Conservation (phyloP, 2,888 invertebrate genomes). For the Drosophila peninsularis region DNA sequence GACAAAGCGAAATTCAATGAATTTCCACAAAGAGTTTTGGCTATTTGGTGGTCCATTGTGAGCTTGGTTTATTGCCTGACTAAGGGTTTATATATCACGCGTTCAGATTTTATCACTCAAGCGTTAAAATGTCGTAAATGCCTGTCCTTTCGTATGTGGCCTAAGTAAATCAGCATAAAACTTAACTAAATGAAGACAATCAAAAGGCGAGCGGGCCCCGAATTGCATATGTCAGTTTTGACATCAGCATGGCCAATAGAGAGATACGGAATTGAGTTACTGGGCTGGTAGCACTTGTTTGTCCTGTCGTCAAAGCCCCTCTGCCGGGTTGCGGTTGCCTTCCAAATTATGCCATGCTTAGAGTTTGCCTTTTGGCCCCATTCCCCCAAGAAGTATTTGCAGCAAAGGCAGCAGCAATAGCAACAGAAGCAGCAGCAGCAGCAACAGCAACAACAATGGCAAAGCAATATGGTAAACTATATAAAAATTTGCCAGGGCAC, state of each 20-base stretch:
- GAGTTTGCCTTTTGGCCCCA: slow-evolving; percentile 70
- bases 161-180: slow-evolving; percentile 79
- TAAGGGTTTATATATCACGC: slow-evolving; percentile 47
- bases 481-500: slow-evolving; percentile 64
- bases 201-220: slow-evolving; percentile 62
- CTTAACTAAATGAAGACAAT: slow-evolving; percentile 77
- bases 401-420: slow-evolving; percentile 34
- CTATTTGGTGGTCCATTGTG: slow-evolving; percentile 45
- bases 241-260: slow-evolving; percentile 41
- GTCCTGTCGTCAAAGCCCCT: slow-evolving; percentile 37
- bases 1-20: slow-evolving; percentile 33
- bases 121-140: slow-evolving; percentile 71
- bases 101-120: slow-evolving; percentile 67
- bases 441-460: slow-evolving; percentile 36
- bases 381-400: slow-evolving; percentile 70
- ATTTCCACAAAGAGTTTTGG: slow-evolving; percentile 28
- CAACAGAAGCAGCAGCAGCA: slow-evolving; percentile 41
- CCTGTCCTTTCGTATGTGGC: slow-evolving; percentile 41
- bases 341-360: slow-evolving; percentile 69
- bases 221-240: slow-evolving; percentile 70
- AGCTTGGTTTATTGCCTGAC: slow-evolving; percentile 43
- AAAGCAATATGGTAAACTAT: slow-evolving; percentile 71
- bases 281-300: slow-evolving; percentile 52
- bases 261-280: slow-evolving; percentile 66
- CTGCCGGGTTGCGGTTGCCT: slow-evolving; percentile 45